A percentile compares a stretch with the other conserved stretches of the same genome.
These are phyloP conservation scores for Cercopithecus mona DNA, from an alignment of 2,113 vertebrate species.

Conservation along the genomic window DNA sequence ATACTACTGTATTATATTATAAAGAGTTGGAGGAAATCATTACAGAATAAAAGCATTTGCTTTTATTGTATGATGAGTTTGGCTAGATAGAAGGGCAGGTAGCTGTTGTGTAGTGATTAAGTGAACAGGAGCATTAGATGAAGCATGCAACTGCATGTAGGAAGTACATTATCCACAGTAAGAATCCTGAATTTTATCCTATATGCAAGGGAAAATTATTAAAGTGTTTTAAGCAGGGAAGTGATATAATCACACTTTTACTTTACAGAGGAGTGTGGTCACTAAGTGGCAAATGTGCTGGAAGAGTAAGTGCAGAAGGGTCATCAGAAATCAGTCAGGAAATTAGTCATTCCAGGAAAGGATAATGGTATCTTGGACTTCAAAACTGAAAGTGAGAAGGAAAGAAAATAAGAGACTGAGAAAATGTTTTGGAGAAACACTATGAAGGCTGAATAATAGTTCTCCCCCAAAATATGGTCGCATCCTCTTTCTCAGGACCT, in stretches of 20 bases:
- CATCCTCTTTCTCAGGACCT: background rate
- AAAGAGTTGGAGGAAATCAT: background rate
- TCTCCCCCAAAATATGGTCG: rapidly evolving
- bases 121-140: background rate
- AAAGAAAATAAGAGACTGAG: background rate
- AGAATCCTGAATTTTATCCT: background rate
- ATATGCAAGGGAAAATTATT: background rate
- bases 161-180: background rate
- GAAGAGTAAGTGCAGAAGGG: background rate
- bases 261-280: slow-evolving; percentile 17
- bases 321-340: background rate
- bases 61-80: background rate
- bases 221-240: background rate
- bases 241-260: background rate
- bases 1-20: background rate
- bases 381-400: background rate
- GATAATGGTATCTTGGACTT: background rate
- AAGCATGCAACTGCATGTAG: background rate
- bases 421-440: background rate
- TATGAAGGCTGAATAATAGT: background rate
- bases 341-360: background rate
- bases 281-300: slow-evolving; percentile 21
- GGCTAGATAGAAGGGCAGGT: background rate
- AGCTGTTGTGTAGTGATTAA: background rate
- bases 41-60: background rate